Base-by-base conservation (phyloP, 1,140 invertebrate species). In the Diachasma alloeum region DNA sequence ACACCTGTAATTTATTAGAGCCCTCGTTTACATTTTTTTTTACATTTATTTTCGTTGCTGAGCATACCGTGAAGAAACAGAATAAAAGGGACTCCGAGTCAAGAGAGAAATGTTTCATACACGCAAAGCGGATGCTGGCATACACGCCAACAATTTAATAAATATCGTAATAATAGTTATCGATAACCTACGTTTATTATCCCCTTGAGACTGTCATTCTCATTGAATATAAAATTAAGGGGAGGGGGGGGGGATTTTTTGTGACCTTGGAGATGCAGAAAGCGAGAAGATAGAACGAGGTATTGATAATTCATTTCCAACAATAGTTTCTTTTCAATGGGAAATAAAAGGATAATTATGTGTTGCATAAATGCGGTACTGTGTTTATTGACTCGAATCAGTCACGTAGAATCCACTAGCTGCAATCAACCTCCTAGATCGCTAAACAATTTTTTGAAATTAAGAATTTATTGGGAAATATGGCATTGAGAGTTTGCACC, bases 71-170 rank as follows among this genome's bases (percentile, higher is more conserved):
- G 66, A 75, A 13, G 15, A 48, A 66, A n/a, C n/a, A 22, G 59
- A 66, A 75, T 67, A 48, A 75, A 72, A 48, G 48, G 17, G 48
- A 42, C 31, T 31, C 31, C 2, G 2, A 2, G 44, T 42, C 15
- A 13, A 71, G 22, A 71, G 42, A 71, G 42, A 44, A 26, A 31
- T 63, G 37, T 48, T 44, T 24, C 42, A 71, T 44, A 71, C 71
- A 72, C 71, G 53, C 71, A 37, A 56, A 17, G 19, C 15, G 22
- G 26, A 22, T 68, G 19, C 37, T 67, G 63, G 31, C 56, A 36
- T 75, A 44, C 44, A 67, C 37, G 22, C 73, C 26, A 75, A 75
- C 73, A 48, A 36, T 46, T 75, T 44, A 75, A 46, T 75, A 75
- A 75, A 75, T 68, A 56, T 72, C 11, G 26, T 37, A 74, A 75